Evolutionary conservation across 2,797 vertebrate species (phyloP), one percentile per base, ranked within the genome.

Genomic region (Helicolenus hilgendorfi): DNA sequence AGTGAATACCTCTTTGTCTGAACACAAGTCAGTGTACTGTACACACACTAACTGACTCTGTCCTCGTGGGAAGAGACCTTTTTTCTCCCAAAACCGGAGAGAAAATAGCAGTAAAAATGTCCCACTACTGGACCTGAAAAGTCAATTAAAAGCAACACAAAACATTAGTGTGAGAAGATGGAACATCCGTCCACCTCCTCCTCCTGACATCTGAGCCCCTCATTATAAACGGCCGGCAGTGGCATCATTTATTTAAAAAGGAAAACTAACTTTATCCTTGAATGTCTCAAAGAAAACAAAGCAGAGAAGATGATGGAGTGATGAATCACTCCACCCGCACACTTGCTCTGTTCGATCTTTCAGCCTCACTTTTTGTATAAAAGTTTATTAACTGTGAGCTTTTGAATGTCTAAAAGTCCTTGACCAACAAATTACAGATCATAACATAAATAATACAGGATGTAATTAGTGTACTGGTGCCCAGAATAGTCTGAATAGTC

Each of bases 1-100:
- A 11, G 59, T 78, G 89, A 92, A 91, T 83, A 38, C 38, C 27
- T 75, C 88, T 92, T 90, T 94, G 88, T 95, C 64, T 9, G 24
- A 71, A 24, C 62, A 33, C 68, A 64, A 68, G 55, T 31, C 24
- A 2, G 3, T 6, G 9, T 11, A 58, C 65, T 20, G 45, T 29
- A 68, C 41, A 72, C 13, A 69, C 3, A 31, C 41, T 31, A 13
- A 73, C 24, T 2, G 5, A 15, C 20, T 60, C 20, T 59, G 55
- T 31, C 8, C 18, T 20, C 8, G 7, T 13, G 14, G 20, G 64
- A 36, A 7, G 31, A 27, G n/a, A 8, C 4, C 20, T 67, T 63
- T 18, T 24, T 18, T 27, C 11, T 4, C 7, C 18, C 2, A 26
- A 38, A 49, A 20, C 6, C 2, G 3, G 29, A 64, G 56, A 13